Base-by-base conservation (phyloP, 2,888 invertebrate species). In the Noctua fimbriata region DNA sequence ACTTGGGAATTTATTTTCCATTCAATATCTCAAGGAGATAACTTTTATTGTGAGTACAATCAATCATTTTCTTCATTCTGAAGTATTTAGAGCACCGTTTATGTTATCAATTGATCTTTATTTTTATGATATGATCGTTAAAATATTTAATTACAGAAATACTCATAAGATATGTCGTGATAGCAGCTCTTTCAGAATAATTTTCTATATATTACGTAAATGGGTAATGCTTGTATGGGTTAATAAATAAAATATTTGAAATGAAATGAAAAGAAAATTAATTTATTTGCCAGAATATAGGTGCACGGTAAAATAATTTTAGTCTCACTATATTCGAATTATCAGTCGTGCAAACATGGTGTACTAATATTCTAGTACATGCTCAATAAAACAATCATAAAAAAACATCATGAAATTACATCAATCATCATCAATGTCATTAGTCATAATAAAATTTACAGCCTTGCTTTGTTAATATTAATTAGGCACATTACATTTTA, bases 1-100 rank as follows among this genome's bases (percentile, higher is more conserved):
- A 52, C 58, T 73, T 55, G 12, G 24, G n/a, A 55, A 21, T 69
- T 66, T 65, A 49, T 82, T 71, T 82, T 79, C 70, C 52, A 55
- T 78, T 67, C 14, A 67, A 82, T 63, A 70, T 75, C 36, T 67
- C 36, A 55, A 78, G 65, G 28, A 70, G 73, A 79, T 71, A 83
- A 74, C 66, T 78, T 84, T 69, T 32, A 18, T 67, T 60, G 28
- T 44, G 14, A 36, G 60, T 60, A 60, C 52, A 32, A 36, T 52
- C 41, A n/a, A 52, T 67, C 1, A 58, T 41, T 73, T 81, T 28
- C n/a, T 73, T 58, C 21, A 21, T 28, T 58, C 52, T 79, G 21
- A 69, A 52, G 28, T 49, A n/a, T 81, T 72, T 49, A 49, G n/a
- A 67, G 5, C 21, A 4, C 4, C 24, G 16, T 74, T 69, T 58